Percentiles rank a stretch among this genome's conserved stretches.
These are phyloP conservation scores for Rhyacichthys aspro DNA, from an alignment of 2,797 vertebrate species.

Conservation along the genomic window DNA sequence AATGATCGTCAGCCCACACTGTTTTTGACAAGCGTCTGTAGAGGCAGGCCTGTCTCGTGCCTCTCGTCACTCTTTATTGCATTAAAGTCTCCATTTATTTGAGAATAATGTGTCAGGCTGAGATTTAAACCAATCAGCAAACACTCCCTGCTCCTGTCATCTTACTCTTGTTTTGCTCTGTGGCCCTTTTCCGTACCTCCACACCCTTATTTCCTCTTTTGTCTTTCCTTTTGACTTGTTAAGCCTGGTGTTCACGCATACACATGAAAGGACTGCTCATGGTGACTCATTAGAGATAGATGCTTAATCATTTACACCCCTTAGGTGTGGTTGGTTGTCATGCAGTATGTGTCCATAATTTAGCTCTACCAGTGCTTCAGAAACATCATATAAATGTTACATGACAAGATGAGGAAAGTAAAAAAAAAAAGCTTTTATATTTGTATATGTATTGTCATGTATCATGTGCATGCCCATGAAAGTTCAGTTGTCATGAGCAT, in stretches of 20 bases:
- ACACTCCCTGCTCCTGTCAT: slow-evolving; percentile 23
- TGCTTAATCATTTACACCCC: slow-evolving; percentile 25
- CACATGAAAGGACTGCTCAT: slow-evolving; percentile 42
- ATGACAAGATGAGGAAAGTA: neutral
- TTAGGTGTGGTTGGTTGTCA: slow-evolving; percentile 39
- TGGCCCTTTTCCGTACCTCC: slow-evolving; percentile 41
- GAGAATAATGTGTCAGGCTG: slow-evolving; percentile 40
- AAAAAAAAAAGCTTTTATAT: no score
- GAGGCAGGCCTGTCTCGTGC: slow-evolving; percentile 30
- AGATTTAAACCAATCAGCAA: slow-evolving; percentile 35
- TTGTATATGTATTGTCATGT: no score
- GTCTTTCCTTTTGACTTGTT: slow-evolving; percentile 23
- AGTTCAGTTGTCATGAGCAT: no score
- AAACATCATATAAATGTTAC: slow-evolving; percentile 1
- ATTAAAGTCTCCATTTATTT: slow-evolving; percentile 42
- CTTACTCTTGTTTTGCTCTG: slow-evolving; percentile 24
- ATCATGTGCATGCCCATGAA: no score
- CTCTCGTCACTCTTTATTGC: slow-evolving; percentile 31
- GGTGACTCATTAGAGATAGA: slow-evolving; percentile 55
- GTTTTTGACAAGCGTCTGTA: slow-evolving; percentile 49
- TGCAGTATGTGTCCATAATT: slow-evolving; percentile 11
- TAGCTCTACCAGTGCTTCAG: neutral
- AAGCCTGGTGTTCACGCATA: slow-evolving; percentile 55
- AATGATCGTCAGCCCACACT: slow-evolving; percentile 54
- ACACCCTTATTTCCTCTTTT: slow-evolving; percentile 35